phyloP scores from a whole-genome alignment of 2,888 invertebrate species.

The Dolomedes plantarius region DNA sequence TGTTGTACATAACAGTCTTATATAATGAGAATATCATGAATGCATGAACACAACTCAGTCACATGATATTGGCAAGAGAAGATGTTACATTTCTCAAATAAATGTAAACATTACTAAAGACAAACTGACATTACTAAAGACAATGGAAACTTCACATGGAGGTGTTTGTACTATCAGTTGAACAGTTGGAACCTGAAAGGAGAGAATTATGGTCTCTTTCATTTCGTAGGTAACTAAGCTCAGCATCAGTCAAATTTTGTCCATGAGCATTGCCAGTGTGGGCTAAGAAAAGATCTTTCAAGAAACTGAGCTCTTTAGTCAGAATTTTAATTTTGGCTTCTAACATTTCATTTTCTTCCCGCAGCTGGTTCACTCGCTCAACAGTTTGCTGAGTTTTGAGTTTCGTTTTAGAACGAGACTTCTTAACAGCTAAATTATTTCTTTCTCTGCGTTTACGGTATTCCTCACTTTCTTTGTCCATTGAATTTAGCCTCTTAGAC shows the following conservation, averaged over 20 bases:
- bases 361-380: conserved; percentile 84
- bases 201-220: conserved; percentile 48
- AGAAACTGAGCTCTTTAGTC: conserved; percentile 86
- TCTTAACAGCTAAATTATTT: conserved; percentile 90
- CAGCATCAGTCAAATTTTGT: conserved; percentile 75
- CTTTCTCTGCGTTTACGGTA: conserved; percentile 85
- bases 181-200: conserved; percentile 36
- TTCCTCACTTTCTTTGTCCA: conserved; percentile 79
- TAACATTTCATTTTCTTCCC: conserved; percentile 86
- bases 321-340: conserved; percentile 88
- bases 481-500: conserved; percentile 80
- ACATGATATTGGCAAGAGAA: neutral
- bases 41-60: too few relatives aligned
- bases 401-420: conserved; percentile 84
- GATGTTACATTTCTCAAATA: too few relatives aligned
- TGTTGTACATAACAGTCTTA: too few relatives aligned
- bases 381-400: conserved; percentile 86
- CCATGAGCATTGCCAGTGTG: conserved; percentile 82
- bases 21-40: too few relatives aligned
- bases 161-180: conserved; percentile 23
- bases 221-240: conserved; percentile 74
- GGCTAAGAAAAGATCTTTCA: conserved; percentile 88
- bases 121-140: neutral
- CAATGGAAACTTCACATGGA: conserved; percentile 19
- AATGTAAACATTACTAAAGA: neutral